Evolutionary conservation across 1,140 invertebrate species (phyloP).

Genomic region (Brachionus koreanus): DNA sequence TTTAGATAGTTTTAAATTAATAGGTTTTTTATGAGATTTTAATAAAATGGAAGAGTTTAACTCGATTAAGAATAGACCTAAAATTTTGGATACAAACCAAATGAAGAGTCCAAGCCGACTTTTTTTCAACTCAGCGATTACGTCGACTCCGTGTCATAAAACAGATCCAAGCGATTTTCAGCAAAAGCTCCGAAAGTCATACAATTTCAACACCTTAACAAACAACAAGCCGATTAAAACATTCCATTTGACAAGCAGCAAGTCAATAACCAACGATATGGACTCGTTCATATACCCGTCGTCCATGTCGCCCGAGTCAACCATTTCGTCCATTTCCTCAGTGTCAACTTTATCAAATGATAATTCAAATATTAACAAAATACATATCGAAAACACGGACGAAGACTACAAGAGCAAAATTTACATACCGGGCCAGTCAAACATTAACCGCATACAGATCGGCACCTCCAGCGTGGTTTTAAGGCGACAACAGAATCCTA

Average conservation of each 20-base stretch:
- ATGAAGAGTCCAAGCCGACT: neutral
- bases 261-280: neutral
- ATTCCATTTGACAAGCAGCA: constrained; percentile 15
- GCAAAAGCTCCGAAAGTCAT: neutral
- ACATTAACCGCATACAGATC: neutral
- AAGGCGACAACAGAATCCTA: neutral
- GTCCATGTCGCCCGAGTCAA: neutral
- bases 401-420: constrained; percentile 7
- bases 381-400: neutral
- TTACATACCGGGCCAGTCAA: neutral
- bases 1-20: neutral
- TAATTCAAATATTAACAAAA: neutral
- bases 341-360: neutral
- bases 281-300: constrained; percentile 7
- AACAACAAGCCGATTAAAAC: neutral
- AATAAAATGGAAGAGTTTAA: constrained; percentile 12
- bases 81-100: constrained; percentile 7
- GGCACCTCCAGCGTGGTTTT: neutral
- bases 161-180: neutral
- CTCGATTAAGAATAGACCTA: neutral
- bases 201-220: constrained; percentile 7
- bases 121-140: neutral
- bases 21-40: neutral
- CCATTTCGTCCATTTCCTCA: constrained; percentile 3
- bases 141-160: neutral